A percentile compares a stretch with the other conserved stretches of the same genome.
These are phyloP conservation scores for Laupala kohalensis DNA, from an alignment of 1,140 invertebrate genomes.

Conservation along the genomic window DNA sequence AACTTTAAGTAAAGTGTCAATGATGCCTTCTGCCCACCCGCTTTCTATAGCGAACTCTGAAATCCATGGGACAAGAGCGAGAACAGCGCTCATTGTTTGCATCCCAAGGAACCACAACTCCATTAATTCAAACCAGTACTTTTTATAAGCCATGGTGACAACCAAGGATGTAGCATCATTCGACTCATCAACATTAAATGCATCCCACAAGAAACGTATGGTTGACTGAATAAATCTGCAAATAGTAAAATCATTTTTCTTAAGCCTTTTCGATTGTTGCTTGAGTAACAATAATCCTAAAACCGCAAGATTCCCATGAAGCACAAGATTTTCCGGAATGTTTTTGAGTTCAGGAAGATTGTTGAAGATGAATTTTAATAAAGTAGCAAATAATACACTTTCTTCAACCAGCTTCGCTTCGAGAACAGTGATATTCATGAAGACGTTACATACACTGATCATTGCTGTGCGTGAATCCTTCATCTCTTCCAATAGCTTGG, in stretches of 20 bases:
- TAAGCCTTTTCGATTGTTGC: slow-evolving; percentile 64
- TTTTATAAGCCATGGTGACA: slow-evolving; percentile 72
- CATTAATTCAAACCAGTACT: slow-evolving; percentile 74
- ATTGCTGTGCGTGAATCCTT: slow-evolving; percentile 68
- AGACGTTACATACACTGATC: slow-evolving; percentile 76
- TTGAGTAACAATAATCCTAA: slow-evolving; percentile 71
- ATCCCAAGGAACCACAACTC: slow-evolving; percentile 89
- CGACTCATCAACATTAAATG: slow-evolving; percentile 75
- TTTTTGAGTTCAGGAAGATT: slow-evolving; percentile 74
- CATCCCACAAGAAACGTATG: slow-evolving; percentile 83
- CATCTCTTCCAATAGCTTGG: slow-evolving; percentile 61
- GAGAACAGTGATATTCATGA: slow-evolving; percentile 83
- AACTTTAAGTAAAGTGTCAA: slow-evolving; percentile 64
- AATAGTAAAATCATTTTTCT: slow-evolving; percentile 76
- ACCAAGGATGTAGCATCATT: slow-evolving; percentile 66
- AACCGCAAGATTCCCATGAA: slow-evolving; percentile 72
- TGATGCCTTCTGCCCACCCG: slow-evolving; percentile 80
- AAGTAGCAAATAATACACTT: slow-evolving; percentile 55
- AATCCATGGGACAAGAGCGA: slow-evolving; percentile 72
- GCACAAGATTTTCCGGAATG: slow-evolving; percentile 65
- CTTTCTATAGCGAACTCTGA: slow-evolving; percentile 81
- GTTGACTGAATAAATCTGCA: slow-evolving; percentile 75
- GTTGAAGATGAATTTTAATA: slow-evolving; percentile 76
- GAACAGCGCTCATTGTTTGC: slow-evolving; percentile 73
- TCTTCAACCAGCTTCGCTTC: slow-evolving; percentile 69